phyloP scores from a whole-genome alignment of 2,797 vertebrate genomes.

The Naso thynnoides region DNA sequence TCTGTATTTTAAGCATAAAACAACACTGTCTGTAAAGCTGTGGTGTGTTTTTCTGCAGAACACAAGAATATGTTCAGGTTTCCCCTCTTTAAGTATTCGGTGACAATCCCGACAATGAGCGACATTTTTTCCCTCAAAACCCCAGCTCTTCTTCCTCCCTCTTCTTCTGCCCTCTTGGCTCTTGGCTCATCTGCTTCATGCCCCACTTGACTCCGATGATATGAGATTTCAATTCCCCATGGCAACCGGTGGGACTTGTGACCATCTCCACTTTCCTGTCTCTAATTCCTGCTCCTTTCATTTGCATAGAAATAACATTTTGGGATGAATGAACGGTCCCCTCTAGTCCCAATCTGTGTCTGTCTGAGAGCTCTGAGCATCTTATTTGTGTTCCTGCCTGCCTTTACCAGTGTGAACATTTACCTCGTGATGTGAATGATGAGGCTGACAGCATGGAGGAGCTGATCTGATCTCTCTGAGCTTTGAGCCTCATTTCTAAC shows the following conservation, averaged over 20 bases:
- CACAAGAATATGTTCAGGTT: not conserved
- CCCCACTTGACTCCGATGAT: constrained; percentile 79
- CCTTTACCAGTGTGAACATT: constrained; percentile 51
- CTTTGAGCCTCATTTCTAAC: constrained; percentile 72
- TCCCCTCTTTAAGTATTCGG: not conserved
- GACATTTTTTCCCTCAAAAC: constrained; percentile 31
- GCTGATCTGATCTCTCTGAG: constrained; percentile 51
- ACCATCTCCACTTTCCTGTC: constrained; percentile 63
- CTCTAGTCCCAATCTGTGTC: constrained; percentile 66
- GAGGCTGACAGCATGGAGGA: constrained; percentile 47
- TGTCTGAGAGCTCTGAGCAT: constrained; percentile 49
- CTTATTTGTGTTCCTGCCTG: constrained; percentile 71
- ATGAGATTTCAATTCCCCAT: constrained; percentile 83
- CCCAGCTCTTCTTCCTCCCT: constrained; percentile 1
- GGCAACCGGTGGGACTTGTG: constrained; percentile 74
- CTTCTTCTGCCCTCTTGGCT: constrained; percentile 49
- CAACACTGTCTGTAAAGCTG: not conserved
- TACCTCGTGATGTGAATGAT: constrained; percentile 71
- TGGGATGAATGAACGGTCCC: constrained; percentile 75
- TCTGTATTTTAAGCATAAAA: no score
- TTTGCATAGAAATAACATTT: constrained; percentile 89
- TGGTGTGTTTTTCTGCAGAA: no score
- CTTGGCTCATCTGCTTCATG: constrained; percentile 65
- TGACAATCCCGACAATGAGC: not conserved
- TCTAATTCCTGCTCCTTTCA: constrained; percentile 82